Conservation (phyloP, 2,113 vertebrate species). For the Ceyx melanurus region DNA sequence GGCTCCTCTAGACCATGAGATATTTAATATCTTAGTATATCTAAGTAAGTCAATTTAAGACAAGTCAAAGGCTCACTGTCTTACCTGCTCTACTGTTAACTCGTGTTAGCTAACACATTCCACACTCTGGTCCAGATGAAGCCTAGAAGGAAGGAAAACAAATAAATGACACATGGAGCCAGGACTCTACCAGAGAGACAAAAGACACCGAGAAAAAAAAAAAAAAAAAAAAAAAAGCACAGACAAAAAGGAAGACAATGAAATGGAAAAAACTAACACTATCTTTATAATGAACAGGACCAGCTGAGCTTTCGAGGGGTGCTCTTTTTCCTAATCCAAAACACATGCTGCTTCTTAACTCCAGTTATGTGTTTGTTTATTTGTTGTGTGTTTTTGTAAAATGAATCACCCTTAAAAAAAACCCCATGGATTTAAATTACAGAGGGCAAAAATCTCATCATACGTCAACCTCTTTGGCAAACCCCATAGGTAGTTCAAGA, state of each 20-base stretch:
- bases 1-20: neutral
- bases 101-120: neutral
- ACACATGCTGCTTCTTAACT: slow-evolving; percentile 62
- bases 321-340: slow-evolving; percentile 56
- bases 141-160: slow-evolving; percentile 17
- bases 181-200: neutral
- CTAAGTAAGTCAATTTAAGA: neutral
- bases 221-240: neutral
- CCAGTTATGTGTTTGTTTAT: slow-evolving; percentile 59
- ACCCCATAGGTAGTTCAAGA: neutral
- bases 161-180: neutral
- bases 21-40: neutral
- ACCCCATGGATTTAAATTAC: slow-evolving; percentile 12
- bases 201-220: neutral
- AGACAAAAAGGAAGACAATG: slow-evolving; percentile 18
- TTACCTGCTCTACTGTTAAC: neutral
- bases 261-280: slow-evolving; percentile 8
- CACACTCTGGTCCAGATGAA: slow-evolving; percentile 4
- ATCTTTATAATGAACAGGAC: slow-evolving; percentile 14
- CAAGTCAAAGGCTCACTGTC: neutral
- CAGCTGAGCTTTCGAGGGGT: slow-evolving; percentile 60
- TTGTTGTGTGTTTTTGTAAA: slow-evolving; percentile 64
- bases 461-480: slow-evolving; percentile 56
- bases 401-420: slow-evolving; percentile 66
- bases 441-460: slow-evolving; percentile 27